Base-by-base conservation (phyloP, 2,888 invertebrate genomes). In the Cheilosia variabilis region DNA sequence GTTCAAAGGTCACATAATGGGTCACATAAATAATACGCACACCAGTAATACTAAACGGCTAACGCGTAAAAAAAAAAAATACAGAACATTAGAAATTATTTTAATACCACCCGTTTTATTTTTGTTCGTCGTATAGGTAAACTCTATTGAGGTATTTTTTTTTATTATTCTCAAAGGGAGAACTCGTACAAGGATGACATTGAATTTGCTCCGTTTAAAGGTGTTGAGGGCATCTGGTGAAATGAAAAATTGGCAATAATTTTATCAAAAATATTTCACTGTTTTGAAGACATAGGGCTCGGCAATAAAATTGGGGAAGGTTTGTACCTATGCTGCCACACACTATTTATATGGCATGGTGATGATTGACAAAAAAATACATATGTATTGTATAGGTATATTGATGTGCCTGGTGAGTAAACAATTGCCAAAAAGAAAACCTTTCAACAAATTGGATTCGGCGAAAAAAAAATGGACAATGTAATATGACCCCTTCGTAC, bases 331-430 rank as follows among this genome's bases (percentile, higher is more conserved):
- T 31, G 31, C 9, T 31, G 6, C 6, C 1, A 27, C 27, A 31
- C 31, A 2, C 9, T 31, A 31, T 31, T 31, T 15, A 69, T 69
- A 57, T 58, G 47, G 22, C 69, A 47, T 45, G n/a, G 47, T 34
- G 41, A 57, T 47, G 69, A 69, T 31, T 55, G 45, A 65, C 52
- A 52, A 34, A 63, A 6, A 19, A 45, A 45, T 6, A 45, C 3
- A 4, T 0, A 10, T 10, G 2, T 19, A 19, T n/a, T n/a, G n/a
- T n/a, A n/a, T n/a, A n/a, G 2, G 1, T 4, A 1, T 13, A 37
- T 24, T 45, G 24, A n/a, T 47, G 24, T 45, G 24, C 45, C 31
- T 47, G 19, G 31, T 31, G 47, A 50, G 50, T 3, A 63, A 31
- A 63, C 62, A 50, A 22, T 66, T 37, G 24, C 4, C 15, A 41